Evolutionary conservation across 1,140 invertebrate genomes (phyloP).

Genomic region (Zaprionus gabonicus): DNA sequence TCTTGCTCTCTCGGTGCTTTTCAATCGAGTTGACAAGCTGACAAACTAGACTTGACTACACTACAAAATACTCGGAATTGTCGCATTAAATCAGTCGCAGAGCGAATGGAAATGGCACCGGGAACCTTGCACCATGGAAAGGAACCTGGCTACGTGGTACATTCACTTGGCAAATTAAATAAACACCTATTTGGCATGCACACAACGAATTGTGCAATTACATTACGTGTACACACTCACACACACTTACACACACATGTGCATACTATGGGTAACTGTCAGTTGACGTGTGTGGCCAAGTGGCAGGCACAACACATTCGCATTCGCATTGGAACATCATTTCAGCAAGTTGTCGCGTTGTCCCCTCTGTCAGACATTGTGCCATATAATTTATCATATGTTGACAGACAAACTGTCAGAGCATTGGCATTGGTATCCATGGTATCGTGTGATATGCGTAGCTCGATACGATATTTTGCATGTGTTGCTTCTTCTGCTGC

Average conservation of each 20-base stretch:
- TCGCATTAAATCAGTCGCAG: slow-evolving; percentile 65
- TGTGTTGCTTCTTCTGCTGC: neutral
- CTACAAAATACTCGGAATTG: slow-evolving; percentile 60
- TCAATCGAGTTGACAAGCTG: neutral
- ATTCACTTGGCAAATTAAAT: slow-evolving; percentile 73
- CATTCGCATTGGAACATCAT: slow-evolving; percentile 56
- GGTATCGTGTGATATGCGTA: neutral
- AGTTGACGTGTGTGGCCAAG: slow-evolving; percentile 17
- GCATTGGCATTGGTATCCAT: slow-evolving; percentile 1
- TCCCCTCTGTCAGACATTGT: slow-evolving; percentile 37
- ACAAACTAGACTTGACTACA: neutral
- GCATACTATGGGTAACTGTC: neutral
- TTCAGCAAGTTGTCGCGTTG: slow-evolving; percentile 43
- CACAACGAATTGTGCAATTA: slow-evolving; percentile 74
- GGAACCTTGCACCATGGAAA: slow-evolving; percentile 11
- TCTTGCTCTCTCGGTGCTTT: neutral
- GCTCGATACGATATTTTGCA: slow-evolving; percentile 5
- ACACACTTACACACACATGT: slow-evolving; percentile 4
- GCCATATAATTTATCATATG: slow-evolving; percentile 68
- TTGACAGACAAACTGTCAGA: slow-evolving; percentile 70
- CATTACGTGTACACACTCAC: slow-evolving; percentile 51
- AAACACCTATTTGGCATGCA: slow-evolving; percentile 77
- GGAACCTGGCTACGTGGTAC: slow-evolving; percentile 14
- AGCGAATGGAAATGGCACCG: slow-evolving; percentile 42
- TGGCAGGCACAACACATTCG: slow-evolving; percentile 3